Evolutionary conservation across 2,797 vertebrate genomes (phyloP).

Genomic region (Rhinoraja longicauda): DNA sequence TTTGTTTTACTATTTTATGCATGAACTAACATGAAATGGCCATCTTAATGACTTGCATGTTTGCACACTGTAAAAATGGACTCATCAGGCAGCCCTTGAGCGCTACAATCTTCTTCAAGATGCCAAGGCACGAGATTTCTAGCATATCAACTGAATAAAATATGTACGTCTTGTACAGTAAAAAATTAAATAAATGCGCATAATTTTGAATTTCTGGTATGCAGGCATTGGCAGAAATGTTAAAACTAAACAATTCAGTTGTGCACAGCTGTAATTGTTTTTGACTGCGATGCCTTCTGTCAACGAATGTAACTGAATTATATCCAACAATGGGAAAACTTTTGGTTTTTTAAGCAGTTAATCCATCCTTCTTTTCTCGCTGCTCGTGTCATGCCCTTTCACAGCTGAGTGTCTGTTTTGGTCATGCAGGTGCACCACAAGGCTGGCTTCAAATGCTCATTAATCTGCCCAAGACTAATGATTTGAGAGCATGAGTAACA

Average conservation of each 20-base stretch:
- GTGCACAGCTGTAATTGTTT: constrained; percentile 14
- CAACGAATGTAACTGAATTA: not conserved
- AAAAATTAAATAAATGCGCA: not conserved
- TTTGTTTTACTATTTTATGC: constrained; percentile 13
- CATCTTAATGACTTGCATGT: constrained; percentile 2
- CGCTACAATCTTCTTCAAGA: not conserved
- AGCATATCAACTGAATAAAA: not conserved
- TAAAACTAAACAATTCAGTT: not conserved
- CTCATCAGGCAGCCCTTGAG: not conserved
- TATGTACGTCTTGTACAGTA: not conserved
- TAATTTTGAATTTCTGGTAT: not conserved
- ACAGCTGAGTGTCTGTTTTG: not conserved
- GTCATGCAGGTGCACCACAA: not conserved
- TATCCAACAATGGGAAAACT: not conserved
- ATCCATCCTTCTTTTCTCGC: not conserved
- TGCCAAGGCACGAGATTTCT: not conserved
- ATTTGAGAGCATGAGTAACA: not conserved
- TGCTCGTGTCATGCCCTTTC: not conserved
- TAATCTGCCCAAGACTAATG: not conserved
- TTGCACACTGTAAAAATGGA: not conserved
- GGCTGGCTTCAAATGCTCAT: not conserved
- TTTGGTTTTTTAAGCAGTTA: not conserved
- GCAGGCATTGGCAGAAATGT: not conserved
- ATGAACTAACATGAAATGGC: not conserved
- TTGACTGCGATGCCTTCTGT: not conserved